phyloP scores from a whole-genome alignment of 1,140 invertebrate species.

The silkworm (Bombyx mori) region DNA sequence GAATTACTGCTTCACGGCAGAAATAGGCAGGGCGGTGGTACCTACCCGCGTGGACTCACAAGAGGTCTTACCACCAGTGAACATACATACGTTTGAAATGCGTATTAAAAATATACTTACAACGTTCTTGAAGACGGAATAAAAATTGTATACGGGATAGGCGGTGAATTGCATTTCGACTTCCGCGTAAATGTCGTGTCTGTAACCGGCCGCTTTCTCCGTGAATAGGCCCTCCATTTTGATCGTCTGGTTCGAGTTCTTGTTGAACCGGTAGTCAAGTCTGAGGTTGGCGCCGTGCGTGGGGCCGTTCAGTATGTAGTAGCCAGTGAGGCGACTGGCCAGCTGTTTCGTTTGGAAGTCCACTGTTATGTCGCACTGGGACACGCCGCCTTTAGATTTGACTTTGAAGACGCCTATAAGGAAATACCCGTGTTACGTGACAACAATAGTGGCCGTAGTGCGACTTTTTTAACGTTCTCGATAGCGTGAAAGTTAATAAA shows the following conservation, averaged over 20 bases:
- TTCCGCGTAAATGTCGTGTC: constrained; percentile 75
- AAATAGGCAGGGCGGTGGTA: too few species aligned
- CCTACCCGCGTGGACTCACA: too few species aligned
- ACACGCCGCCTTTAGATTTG: constrained; percentile 76
- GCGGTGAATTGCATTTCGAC: constrained; percentile 79
- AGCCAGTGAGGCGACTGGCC: constrained; percentile 77
- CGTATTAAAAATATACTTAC: constrained; percentile 48
- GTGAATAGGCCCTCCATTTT: constrained; percentile 76
- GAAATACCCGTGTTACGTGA: not conserved
- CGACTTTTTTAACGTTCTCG: too few species aligned
- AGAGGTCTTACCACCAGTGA: too few species aligned
- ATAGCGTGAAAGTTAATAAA: too few species aligned
- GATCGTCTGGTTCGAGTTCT: constrained; percentile 77
- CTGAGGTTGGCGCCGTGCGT: constrained; percentile 72
- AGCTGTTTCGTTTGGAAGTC: constrained; percentile 80
- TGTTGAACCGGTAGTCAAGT: constrained; percentile 78
- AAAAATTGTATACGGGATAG: constrained; percentile 83
- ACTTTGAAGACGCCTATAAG: constrained; percentile 50
- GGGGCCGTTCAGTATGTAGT: constrained; percentile 73
- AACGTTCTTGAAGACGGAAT: constrained; percentile 76
- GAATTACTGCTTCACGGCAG: too few species aligned
- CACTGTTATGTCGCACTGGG: constrained; percentile 78
- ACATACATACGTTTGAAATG: too few species aligned
- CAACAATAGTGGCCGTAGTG: not conserved
- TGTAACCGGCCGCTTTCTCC: constrained; percentile 73